A percentile compares a stretch with the other conserved stretches of the same genome.
phyloP scores from a whole-genome alignment of 64 coral and sea anemone genomes.

The Stichodactyla helianthus region DNA sequence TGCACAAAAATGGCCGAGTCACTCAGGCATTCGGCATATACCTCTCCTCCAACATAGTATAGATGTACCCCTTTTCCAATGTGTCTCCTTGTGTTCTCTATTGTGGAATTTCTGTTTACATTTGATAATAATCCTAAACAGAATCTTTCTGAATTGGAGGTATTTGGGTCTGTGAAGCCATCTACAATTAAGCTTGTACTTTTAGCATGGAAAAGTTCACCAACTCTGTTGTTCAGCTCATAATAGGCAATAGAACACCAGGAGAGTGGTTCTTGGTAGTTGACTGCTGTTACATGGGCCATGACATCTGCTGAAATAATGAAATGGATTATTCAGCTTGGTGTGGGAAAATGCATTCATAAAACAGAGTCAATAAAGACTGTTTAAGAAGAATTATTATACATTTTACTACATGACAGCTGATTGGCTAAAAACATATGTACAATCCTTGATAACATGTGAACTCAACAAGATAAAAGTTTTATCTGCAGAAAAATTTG shows the following conservation, averaged over 20 bases:
- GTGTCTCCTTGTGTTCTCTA: slow-evolving; percentile 93
- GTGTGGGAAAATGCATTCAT: not conserved
- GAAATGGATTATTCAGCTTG: not conserved
- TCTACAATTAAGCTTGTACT: slow-evolving; percentile 91
- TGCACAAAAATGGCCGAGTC: slow-evolving; percentile 98
- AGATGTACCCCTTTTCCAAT: slow-evolving; percentile 98
- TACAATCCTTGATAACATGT: no score
- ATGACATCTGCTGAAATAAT: slow-evolving; percentile 33
- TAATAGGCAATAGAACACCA: slow-evolving; percentile 98
- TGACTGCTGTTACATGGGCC: slow-evolving; percentile 63
- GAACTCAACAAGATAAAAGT: no score
- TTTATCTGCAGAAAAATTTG: no score
- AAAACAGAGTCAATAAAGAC: not conserved
- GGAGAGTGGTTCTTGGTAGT: slow-evolving; percentile 91
- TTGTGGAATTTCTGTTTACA: slow-evolving; percentile 95
- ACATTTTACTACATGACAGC: no score
- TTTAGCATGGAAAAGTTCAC: slow-evolving; percentile 79
- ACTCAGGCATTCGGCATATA: slow-evolving; percentile 95
- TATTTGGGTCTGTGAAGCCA: slow-evolving; percentile 97
- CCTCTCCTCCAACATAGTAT: slow-evolving; percentile 97
- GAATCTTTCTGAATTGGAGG: slow-evolving; percentile 92
- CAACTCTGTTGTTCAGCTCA: slow-evolving; percentile 93
- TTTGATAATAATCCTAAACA: slow-evolving; percentile 92
- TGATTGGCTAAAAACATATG: no score
- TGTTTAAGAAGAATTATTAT: no score